Percentiles rank a stretch among this genome's conserved stretches.
Conservation (phyloP, 2,888 invertebrate genomes). For the Pinctada fucata region DNA sequence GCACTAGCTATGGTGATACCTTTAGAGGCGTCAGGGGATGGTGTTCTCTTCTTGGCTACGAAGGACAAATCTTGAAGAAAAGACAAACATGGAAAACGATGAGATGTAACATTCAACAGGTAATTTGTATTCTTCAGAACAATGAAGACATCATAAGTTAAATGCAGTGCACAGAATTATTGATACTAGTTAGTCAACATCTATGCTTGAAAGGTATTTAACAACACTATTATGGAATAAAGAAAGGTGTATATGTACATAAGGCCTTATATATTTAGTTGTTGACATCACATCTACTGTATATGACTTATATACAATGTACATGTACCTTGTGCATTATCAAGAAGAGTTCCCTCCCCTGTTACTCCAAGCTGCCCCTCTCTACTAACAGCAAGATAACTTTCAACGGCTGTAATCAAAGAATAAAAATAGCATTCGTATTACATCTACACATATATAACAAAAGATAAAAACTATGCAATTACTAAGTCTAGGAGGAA, state of each 20-base stretch:
- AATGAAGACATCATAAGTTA: not conserved
- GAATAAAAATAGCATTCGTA: not conserved
- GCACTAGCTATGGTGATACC: slow-evolving; percentile 75
- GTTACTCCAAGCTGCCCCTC: slow-evolving; percentile 76
- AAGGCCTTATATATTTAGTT: too few species aligned
- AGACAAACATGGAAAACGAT: not conserved
- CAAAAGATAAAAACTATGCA: not conserved
- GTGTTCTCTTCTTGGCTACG: slow-evolving; percentile 62
- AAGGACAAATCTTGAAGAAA: slow-evolving; percentile 56
- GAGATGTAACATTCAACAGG: not conserved
- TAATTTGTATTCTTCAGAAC: not conserved
- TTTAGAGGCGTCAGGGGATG: slow-evolving; percentile 61
- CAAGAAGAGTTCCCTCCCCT: slow-evolving; percentile 74
- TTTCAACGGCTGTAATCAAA: slow-evolving; percentile 73
- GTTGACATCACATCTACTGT: too few species aligned
- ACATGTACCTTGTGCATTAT: slow-evolving; percentile 72
- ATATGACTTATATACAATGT: too few species aligned
- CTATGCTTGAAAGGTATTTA: too few species aligned
- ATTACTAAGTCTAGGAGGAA: not conserved
- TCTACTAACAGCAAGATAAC: slow-evolving; percentile 72
- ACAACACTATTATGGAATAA: too few species aligned
- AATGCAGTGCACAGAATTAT: not conserved
- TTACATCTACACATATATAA: too few species aligned
- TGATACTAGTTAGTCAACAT: too few species aligned
- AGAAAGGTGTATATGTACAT: too few species aligned